Conservation (phyloP, 2,888 invertebrate species). For the Siphonodentalium dalli region DNA sequence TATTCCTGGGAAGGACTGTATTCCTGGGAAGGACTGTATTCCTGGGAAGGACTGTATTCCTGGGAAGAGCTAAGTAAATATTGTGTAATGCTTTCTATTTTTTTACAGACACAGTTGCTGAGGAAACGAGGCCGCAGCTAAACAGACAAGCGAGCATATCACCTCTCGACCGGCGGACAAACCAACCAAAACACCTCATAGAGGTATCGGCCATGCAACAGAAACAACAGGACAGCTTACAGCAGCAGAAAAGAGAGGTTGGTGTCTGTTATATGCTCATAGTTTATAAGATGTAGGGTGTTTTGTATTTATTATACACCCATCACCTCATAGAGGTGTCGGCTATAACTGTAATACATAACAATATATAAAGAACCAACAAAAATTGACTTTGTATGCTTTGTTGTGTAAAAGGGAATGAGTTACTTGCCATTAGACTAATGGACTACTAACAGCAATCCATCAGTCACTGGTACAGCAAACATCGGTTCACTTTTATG, state of each 20-base stretch:
- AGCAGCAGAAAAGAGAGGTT: conserved; percentile 27
- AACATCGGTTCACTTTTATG: too few species aligned
- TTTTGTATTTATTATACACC: not conserved
- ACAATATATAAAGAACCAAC: too few species aligned
- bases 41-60: not conserved
- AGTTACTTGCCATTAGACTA: too few species aligned
- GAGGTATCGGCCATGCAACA: conserved; percentile 54
- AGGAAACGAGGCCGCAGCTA: conserved; percentile 37
- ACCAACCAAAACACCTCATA: conserved; percentile 42
- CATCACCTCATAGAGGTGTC: not conserved
- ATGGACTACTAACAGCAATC: too few species aligned
- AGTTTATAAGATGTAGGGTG: not conserved
- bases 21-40: not conserved
- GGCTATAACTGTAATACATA: too few species aligned
- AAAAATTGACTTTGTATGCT: too few species aligned
- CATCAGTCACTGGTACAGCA: too few species aligned
- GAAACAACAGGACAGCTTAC: conserved; percentile 47
- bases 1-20: not conserved
- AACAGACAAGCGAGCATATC: conserved; percentile 29
- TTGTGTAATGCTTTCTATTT: not conserved
- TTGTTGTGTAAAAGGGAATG: too few species aligned
- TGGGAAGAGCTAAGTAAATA: not conserved
- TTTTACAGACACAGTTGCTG: conserved; percentile 33
- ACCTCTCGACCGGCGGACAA: conserved; percentile 33
- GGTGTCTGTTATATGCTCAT: conserved; percentile 10